Percentiles rank a stretch among this genome's conserved stretches.
Conservation (phyloP, 1,140 invertebrate species). For the Brachystomella parvula region DNA sequence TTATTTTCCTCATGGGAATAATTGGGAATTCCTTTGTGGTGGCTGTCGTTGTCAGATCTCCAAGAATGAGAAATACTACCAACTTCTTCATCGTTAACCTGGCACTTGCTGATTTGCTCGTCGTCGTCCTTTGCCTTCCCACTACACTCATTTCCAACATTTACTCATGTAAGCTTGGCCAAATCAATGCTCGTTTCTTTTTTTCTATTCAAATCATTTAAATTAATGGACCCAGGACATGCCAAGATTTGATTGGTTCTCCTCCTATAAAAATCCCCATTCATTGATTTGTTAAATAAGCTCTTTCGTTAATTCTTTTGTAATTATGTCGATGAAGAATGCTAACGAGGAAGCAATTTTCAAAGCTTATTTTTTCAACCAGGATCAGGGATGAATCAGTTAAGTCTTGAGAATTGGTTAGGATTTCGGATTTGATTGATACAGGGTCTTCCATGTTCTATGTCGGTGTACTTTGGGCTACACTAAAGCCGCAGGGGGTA, state of each 20-base stretch:
- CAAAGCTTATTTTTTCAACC: no score
- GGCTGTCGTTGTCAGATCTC: conserved; percentile 45
- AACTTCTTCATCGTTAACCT: conserved; percentile 47
- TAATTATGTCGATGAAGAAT: neutral
- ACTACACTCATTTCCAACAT: conserved; percentile 46
- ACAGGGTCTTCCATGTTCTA: no score
- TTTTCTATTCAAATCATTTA: no score
- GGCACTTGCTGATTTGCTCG: conserved; percentile 46
- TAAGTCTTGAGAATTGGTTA: no score
- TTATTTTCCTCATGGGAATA: conserved; percentile 61
- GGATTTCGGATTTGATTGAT: no score
- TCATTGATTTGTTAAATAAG: neutral
- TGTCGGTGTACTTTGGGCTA: no score
- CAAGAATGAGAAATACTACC: conserved; percentile 46
- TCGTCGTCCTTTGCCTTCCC: conserved; percentile 51
- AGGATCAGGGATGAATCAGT: no score
- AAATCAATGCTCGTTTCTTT: no score
- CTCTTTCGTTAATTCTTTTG: neutral
- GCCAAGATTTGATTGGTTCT: no score
- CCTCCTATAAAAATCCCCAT: neutral
- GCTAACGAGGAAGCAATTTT: neutral
- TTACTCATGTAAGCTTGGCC: conserved; percentile 41
- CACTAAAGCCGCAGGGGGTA: no score
- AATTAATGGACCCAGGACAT: no score
- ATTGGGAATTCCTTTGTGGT: conserved; percentile 49